phyloP scores from a whole-genome alignment of 53 echinoderm and acorn worm genomes.

The Pentamera pediparva region DNA sequence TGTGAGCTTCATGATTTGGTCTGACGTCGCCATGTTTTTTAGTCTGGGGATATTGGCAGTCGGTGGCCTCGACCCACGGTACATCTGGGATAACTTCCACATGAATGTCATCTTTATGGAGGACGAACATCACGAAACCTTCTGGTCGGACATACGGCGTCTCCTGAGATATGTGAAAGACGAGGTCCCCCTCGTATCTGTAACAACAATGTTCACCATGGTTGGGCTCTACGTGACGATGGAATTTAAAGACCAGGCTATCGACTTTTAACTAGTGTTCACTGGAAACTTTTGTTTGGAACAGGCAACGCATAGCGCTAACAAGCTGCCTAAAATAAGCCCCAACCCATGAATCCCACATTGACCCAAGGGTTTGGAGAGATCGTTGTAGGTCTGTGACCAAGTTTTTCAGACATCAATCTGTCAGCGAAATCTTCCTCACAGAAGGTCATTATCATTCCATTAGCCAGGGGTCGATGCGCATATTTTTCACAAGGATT shows the following conservation, averaged over 20 bases:
- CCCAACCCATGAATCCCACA: too few relatives aligned
- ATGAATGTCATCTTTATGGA: neutral
- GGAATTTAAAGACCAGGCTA: neutral
- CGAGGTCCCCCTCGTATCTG: neutral
- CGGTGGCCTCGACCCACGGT: neutral
- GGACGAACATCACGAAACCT: neutral
- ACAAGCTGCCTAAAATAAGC: too few relatives aligned
- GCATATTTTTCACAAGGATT: too few relatives aligned
- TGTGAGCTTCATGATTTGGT: conserved; percentile 16
- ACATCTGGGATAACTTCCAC: conserved; percentile 12
- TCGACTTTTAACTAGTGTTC: neutral
- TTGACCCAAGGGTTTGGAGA: too few relatives aligned
- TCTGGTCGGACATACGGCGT: neutral
- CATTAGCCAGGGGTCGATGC: too few relatives aligned
- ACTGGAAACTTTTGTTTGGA: too few relatives aligned
- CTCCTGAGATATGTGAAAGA: neutral
- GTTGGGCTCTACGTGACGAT: neutral
- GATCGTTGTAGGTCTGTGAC: too few relatives aligned
- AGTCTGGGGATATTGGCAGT: neutral
- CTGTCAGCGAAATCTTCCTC: too few relatives aligned
- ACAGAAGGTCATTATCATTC: too few relatives aligned
- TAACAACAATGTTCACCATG: neutral
- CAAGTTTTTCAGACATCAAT: too few relatives aligned
- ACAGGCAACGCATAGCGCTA: too few relatives aligned
- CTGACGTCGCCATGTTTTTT: conserved; percentile 11